phyloP scores from a whole-genome alignment of 2,888 invertebrate species.

The Tetrapedia diversipes region DNA sequence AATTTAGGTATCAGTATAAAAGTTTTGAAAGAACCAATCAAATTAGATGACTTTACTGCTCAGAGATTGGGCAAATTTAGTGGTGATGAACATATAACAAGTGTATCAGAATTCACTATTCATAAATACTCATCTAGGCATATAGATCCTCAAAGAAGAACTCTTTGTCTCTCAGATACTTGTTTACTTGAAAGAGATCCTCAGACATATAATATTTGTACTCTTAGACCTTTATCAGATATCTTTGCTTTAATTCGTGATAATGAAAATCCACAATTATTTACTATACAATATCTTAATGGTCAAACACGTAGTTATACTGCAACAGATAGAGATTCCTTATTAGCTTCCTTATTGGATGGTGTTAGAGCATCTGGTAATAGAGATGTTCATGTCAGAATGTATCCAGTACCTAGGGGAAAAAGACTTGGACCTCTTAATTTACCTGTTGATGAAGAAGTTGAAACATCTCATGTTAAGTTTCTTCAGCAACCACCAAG shows the following conservation, averaged over 20 bases:
- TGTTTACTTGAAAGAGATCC: constrained; percentile 98
- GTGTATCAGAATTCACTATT: constrained; percentile 97
- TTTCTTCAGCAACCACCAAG: constrained; percentile 88
- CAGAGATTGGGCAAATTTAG: constrained; percentile 96
- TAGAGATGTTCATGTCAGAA: constrained; percentile 96
- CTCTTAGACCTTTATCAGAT: constrained; percentile 91
- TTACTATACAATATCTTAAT: constrained; percentile 96
- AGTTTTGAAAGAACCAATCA: constrained; percentile 92
- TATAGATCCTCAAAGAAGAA: constrained; percentile 92
- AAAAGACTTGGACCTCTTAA: constrained; percentile 95
- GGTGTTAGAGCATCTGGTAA: constrained; percentile 98
- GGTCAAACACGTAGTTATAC: constrained; percentile 94
- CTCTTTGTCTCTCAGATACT: constrained; percentile 96
- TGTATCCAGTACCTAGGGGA: constrained; percentile 92
- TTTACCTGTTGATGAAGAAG: constrained; percentile 97
- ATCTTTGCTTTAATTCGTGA: constrained; percentile 96
- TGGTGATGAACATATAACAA: constrained; percentile 97
- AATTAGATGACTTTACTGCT: constrained; percentile 92
- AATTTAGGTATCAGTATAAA: constrained; percentile 93
- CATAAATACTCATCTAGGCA: constrained; percentile 94
- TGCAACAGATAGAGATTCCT: constrained; percentile 97
- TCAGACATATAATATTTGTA: constrained; percentile 97
- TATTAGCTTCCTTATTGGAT: constrained; percentile 97
- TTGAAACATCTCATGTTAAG: constrained; percentile 95
- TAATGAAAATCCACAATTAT: constrained; percentile 95